These are phyloP conservation scores for Nannospalax galili DNA, from an alignment of 2,113 vertebrate species.

Conservation along the genomic window DNA sequence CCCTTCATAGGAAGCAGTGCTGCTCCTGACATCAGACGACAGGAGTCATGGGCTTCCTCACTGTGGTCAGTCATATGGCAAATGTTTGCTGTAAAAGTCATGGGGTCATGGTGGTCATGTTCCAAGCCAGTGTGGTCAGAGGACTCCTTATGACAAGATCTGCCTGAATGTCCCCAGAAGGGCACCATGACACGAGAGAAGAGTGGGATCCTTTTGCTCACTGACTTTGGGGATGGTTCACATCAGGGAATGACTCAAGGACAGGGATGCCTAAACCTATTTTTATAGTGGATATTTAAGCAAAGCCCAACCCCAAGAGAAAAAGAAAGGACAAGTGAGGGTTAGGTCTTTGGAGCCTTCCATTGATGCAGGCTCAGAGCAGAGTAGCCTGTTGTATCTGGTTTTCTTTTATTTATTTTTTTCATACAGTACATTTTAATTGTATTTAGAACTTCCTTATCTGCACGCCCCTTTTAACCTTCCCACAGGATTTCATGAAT, in stretches of 20 bases:
- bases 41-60: rapidly evolving
- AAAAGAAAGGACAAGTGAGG: background rate
- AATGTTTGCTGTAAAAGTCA: background rate
- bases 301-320: background rate
- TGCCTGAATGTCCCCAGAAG: background rate
- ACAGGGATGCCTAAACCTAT: background rate
- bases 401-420: no score
- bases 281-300: background rate
- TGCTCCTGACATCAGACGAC: background rate
- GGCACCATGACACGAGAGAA: background rate
- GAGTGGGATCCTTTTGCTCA: no score
- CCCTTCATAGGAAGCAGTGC: background rate
- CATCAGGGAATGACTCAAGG: background rate
- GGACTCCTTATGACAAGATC: background rate
- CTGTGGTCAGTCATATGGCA: background rate
- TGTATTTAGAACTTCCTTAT: no score
- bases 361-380: background rate
- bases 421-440: no score
- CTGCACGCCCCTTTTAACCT: no score
- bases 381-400: background rate
- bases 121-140: background rate
- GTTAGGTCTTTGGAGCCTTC: background rate
- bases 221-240: no score
- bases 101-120: background rate
- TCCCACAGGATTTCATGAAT: no score